These are phyloP conservation scores for Sisyra nigra DNA, from an alignment of 2,888 invertebrate species.

Conservation along the genomic window DNA sequence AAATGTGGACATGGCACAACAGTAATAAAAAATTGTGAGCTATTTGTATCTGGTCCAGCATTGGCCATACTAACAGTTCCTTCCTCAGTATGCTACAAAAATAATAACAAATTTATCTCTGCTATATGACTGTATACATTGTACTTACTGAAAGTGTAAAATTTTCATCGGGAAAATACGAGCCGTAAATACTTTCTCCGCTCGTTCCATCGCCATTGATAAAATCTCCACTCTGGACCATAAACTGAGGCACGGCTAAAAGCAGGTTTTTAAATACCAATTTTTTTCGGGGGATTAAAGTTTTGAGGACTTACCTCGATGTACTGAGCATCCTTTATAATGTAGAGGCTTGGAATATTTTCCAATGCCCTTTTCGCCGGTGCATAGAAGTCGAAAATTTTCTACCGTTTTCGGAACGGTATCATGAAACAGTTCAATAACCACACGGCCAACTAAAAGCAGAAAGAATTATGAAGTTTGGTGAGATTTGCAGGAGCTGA, in stretches of 20 bases:
- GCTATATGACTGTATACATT: no score
- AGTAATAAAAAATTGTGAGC: constrained; percentile 90
- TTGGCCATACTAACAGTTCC: constrained; percentile 70
- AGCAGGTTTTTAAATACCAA: constrained; percentile 12
- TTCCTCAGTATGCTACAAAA: constrained; percentile 34
- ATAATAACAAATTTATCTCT: no score
- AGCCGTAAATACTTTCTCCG: constrained; percentile 91
- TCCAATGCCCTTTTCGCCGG: constrained; percentile 74
- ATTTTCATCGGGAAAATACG: constrained; percentile 80
- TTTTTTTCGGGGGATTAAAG: no score
- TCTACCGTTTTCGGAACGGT: constrained; percentile 76
- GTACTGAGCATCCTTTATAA: constrained; percentile 71
- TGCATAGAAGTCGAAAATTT: constrained; percentile 84
- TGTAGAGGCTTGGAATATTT: constrained; percentile 53
- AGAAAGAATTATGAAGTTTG: constrained; percentile 4
- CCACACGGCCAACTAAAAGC: constrained; percentile 56
- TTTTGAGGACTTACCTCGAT: constrained; percentile 39
- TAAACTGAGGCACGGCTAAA: constrained; percentile 69
- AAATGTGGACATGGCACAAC: constrained; percentile 58
- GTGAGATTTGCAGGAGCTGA: no score
- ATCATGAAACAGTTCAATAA: constrained; percentile 75
- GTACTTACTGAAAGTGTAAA: constrained; percentile 45
- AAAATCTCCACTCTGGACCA: constrained; percentile 76
- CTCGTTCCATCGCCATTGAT: constrained; percentile 67
- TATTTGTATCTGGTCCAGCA: constrained; percentile 71